Evolutionary conservation across 2,888 invertebrate genomes (phyloP).

Genomic region (Sacculina carcini): DNA sequence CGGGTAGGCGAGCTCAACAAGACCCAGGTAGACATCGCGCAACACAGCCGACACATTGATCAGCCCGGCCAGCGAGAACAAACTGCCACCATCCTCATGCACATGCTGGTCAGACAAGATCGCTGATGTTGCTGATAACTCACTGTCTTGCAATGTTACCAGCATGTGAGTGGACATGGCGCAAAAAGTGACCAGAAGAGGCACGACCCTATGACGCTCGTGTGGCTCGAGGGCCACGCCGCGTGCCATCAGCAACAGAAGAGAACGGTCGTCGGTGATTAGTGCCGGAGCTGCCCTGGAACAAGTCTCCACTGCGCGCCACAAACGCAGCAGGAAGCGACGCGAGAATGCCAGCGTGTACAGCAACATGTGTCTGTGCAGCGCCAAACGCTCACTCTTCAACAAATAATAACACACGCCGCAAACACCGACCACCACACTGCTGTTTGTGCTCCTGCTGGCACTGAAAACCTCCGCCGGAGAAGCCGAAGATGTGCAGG

Average conservation of each 20-base stretch:
- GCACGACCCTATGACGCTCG: conserved; percentile 40
- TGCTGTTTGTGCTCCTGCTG: too few species aligned
- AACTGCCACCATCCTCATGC: conserved; percentile 22
- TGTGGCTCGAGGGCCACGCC: conserved; percentile 32
- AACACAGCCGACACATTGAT: conserved; percentile 41
- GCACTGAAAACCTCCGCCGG: too few species aligned
- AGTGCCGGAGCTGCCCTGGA: conserved; percentile 25
- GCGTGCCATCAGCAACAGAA: conserved; percentile 37
- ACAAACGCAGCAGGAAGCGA: conserved; percentile 43
- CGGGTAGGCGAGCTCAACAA: conserved; percentile 62
- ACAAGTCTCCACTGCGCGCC: conserved; percentile 28
- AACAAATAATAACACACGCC: conserved; percentile 58
- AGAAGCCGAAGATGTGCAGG: too few species aligned
- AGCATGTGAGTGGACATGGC: conserved; percentile 50
- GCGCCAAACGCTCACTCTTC: conserved; percentile 48
- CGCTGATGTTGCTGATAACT: conserved; percentile 31
- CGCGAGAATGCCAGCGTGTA: conserved; percentile 57
- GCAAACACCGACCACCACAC: conserved; percentile 38
- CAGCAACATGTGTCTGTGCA: conserved; percentile 54
- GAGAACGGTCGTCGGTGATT: conserved; percentile 22
- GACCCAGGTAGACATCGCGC: conserved; percentile 51
- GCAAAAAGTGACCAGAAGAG: conserved; percentile 56
- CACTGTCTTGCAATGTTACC: conserved; percentile 58
- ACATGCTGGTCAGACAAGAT: not conserved
- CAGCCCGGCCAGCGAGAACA: conserved; percentile 47